Base-by-base conservation (phyloP, 2,888 invertebrate species). In the Caenorhabditis auriculariae region DNA sequence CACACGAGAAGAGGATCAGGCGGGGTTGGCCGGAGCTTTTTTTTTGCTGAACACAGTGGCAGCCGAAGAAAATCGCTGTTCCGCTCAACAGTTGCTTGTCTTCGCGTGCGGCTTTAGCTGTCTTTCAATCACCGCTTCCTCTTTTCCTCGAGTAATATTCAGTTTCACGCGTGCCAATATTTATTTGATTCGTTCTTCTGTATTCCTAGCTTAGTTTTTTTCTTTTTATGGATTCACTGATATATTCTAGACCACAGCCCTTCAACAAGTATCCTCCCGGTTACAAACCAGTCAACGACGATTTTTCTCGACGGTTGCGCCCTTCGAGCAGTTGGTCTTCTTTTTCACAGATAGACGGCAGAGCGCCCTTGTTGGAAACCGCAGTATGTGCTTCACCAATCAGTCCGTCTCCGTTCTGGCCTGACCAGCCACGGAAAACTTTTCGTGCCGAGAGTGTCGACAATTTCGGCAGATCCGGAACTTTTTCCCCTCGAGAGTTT, bases 181-280 rank as follows among this genome's bases (percentile, higher is more conserved):
- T 32, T 24, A n/a, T 53, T 21, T 23, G 21, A 19, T 38, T 6
- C 27, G 9, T 9, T 37, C 26, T 17, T 51, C 6, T 3, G 27
- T 15, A 32, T 38, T 27, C n/a, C n/a, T n/a, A n/a, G n/a, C n/a
- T n/a, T n/a, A n/a, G n/a, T n/a, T 43, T 43, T n/a, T 19, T 43
- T 43, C 21, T 17, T 9, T 12, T 38, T 17, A 69, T 69, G 69
- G 69, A 69, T 49, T 59, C 61, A 19, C 54, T 62, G 23, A 63
- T 63, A 46, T 57, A 53, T 43, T 63, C 65, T 35, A 60, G 63
- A 38, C 70, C 70, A 4, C 41, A 60, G 32, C 71, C 71, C 0
- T 69, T 66, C 54, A 66, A 54, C 57, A 63, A 61, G 19, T 66
- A 50, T 53, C 71, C 71, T 15, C 50, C 60, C 38, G 67, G 71